Conservation (phyloP, 2,797 vertebrate genomes). For the Fringilla coelebs region DNA sequence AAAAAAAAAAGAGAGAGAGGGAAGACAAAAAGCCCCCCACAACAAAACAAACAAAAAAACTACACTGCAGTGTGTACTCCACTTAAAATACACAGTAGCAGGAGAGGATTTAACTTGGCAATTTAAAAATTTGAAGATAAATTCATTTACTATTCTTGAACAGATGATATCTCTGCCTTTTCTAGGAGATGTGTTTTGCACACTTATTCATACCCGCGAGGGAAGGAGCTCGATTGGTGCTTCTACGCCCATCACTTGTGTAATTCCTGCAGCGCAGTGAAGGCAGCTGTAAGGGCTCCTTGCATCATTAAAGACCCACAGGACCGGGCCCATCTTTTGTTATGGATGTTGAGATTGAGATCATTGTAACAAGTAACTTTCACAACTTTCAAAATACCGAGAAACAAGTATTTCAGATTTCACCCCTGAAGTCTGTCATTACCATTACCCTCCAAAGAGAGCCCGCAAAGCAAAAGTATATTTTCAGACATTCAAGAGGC, state of each 20-base stretch:
- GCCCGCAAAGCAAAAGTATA: constrained; percentile 64
- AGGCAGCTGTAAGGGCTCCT: background rate
- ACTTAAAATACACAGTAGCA: background rate
- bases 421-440: constrained; percentile 51
- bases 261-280: background rate
- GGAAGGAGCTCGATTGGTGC: background rate
- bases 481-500: constrained; percentile 72
- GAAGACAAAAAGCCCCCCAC: background rate
- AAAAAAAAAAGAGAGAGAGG: too few species aligned
- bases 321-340: background rate
- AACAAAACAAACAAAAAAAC: background rate
- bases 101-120: background rate
- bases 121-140: background rate
- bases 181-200: background rate
- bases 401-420: constrained; percentile 40
- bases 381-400: constrained; percentile 18
- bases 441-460: constrained; percentile 39
- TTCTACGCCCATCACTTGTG: background rate
- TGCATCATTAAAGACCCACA: background rate
- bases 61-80: too few species aligned
- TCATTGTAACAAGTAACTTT: constrained; percentile 3
- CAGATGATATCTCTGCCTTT: background rate
- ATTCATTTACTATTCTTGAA: background rate
- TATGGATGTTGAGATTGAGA: background rate
- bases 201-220: background rate